Evolutionary conservation across 1,140 invertebrate species (phyloP).

Genomic region (Drosophila malerkotliana): DNA sequence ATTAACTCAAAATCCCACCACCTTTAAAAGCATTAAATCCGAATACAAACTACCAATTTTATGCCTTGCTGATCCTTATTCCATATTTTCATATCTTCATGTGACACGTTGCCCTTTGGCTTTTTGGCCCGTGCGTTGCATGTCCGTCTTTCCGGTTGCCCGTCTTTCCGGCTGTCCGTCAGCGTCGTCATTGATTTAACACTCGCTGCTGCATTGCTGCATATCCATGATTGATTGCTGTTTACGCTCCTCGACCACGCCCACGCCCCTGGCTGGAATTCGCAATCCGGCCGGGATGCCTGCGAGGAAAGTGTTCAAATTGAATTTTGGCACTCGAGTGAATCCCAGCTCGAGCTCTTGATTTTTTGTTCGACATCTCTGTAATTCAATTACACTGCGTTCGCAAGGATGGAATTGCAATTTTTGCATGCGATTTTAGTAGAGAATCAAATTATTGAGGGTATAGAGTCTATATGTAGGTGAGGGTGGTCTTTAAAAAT

Average conservation of each 20-base stretch:
- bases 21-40: neutral
- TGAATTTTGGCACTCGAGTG: constrained; percentile 37
- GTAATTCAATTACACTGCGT: constrained; percentile 51
- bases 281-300: neutral
- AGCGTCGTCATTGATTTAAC: constrained; percentile 12
- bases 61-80: neutral
- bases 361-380: constrained; percentile 14
- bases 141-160: neutral
- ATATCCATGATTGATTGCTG: constrained; percentile 68
- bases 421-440: constrained; percentile 11
- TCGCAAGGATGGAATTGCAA: constrained; percentile 27
- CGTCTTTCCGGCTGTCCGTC: constrained; percentile 1
- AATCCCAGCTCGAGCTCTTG: constrained; percentile 12
- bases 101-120: neutral
- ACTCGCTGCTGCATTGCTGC: constrained; percentile 10
- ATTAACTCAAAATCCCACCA: too few relatives aligned
- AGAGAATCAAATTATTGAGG: neutral
- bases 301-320: constrained; percentile 24
- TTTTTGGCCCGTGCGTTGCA: neutral
- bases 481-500: neutral
- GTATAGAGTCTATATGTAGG: too few relatives aligned
- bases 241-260: constrained; percentile 50
- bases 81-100: neutral
- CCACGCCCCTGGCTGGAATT: constrained; percentile 11
- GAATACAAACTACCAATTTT: neutral